phyloP scores from a whole-genome alignment of 2,113 vertebrate genomes.

The Sapayoa aenigma region DNA sequence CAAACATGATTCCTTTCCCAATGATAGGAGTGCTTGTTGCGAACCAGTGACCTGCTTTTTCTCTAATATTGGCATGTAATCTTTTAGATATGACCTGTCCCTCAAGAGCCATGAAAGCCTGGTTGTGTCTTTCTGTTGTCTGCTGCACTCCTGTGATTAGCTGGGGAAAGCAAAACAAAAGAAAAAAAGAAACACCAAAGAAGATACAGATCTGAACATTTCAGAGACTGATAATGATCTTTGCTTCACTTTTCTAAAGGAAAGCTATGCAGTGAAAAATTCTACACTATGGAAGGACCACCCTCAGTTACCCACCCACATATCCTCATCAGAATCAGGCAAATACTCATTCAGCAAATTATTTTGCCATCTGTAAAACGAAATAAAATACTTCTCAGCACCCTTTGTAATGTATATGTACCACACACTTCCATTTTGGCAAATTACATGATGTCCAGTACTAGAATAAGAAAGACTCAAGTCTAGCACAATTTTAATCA shows the following conservation, averaged over 20 bases:
- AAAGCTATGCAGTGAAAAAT: background rate
- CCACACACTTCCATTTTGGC: background rate
- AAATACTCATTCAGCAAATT: background rate
- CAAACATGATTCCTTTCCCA: conserved; percentile 94
- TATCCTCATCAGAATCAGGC: background rate
- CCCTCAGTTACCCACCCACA: background rate
- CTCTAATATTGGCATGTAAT: conserved; percentile 79
- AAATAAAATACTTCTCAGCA: background rate
- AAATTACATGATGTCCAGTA: background rate
- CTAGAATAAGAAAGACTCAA: background rate
- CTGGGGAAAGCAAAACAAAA: conserved; percentile 69
- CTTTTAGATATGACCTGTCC: conserved; percentile 92
- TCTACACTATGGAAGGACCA: background rate
- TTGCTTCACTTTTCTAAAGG: background rate
- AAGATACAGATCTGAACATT: background rate
- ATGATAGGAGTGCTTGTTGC: conserved; percentile 91
- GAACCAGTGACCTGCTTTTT: conserved; percentile 96
- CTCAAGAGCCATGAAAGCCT: conserved; percentile 96
- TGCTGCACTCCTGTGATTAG: conserved; percentile 96
- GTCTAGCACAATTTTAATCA: background rate
- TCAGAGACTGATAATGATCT: background rate
- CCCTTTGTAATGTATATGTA: background rate
- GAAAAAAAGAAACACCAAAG: background rate
- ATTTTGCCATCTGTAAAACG: background rate
- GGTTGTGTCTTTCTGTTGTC: conserved; percentile 93